A percentile compares a stretch with the other conserved stretches of the same genome.
phyloP scores from a whole-genome alignment of 2,113 vertebrate species.

The Scalopus aquaticus region DNA sequence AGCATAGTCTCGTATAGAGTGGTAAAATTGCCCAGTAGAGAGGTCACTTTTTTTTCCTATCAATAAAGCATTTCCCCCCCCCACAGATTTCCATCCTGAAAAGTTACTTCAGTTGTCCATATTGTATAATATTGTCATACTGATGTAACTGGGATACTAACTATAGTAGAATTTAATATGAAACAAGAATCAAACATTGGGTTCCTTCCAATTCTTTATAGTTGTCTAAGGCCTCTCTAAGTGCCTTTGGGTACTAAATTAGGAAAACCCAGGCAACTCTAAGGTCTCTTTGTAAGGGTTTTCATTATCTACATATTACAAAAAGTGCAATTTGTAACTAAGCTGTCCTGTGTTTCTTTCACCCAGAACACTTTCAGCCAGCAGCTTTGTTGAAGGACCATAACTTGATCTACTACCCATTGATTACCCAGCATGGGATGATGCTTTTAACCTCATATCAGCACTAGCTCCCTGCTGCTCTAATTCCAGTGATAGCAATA shows the following conservation, averaged over 20 bases:
- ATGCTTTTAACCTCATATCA: slow-evolving; percentile 36
- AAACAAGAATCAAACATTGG: background rate
- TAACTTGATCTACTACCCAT: background rate
- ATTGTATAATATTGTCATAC: background rate
- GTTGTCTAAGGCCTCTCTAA: background rate
- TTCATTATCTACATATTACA: background rate
- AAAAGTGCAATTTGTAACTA: background rate
- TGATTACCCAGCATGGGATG: background rate
- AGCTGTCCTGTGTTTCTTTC: background rate
- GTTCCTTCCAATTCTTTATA: background rate
- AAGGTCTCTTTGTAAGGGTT: background rate
- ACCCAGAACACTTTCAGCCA: background rate
- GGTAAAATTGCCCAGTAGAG: background rate
- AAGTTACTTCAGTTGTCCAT: background rate
- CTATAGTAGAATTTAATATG: background rate
- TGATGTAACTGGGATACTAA: background rate
- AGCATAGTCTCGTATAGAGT: background rate
- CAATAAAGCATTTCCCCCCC: background rate
- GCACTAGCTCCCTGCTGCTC: background rate
- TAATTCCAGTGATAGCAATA: background rate
- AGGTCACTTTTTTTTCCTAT: background rate
- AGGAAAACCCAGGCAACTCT: background rate
- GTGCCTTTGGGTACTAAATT: background rate
- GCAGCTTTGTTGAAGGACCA: background rate
- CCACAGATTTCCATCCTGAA: background rate